Evolutionary conservation across 1,140 invertebrate genomes (phyloP).

Genomic region (Meloidogyne floridensis): DNA sequence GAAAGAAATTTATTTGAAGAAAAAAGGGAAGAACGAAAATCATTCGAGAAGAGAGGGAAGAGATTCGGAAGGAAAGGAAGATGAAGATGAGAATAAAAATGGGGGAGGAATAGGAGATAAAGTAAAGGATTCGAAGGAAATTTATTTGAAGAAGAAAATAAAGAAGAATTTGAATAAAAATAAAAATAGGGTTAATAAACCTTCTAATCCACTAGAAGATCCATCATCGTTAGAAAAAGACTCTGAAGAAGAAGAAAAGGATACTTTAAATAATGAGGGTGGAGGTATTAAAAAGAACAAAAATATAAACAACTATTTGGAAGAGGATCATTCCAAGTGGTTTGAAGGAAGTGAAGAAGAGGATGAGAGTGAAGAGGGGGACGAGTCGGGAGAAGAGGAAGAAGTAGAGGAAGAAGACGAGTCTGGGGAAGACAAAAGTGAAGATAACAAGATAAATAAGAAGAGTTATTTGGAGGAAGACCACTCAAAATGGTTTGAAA

Average conservation of each 20-base stretch:
- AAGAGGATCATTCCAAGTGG: neutral
- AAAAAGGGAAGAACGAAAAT: neutral
- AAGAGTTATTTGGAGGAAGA: neutral
- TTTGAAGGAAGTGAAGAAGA: neutral
- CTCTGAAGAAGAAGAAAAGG: neutral
- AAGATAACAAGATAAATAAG: neutral
- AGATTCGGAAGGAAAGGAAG: neutral
- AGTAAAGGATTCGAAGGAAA: neutral
- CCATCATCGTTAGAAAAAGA: neutral
- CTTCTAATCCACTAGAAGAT: neutral
- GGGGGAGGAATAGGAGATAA: neutral
- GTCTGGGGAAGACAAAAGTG: neutral
- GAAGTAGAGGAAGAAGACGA: neutral
- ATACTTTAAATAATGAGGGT: neutral
- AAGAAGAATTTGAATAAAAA: neutral
- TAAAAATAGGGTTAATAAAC: neutral
- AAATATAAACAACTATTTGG: neutral
- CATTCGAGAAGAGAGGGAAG: neutral
- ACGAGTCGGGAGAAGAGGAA: neutral
- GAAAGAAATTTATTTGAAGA: no score
- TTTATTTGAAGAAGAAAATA: neutral
- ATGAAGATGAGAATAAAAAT: neutral
- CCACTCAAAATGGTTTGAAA: constrained; percentile 4
- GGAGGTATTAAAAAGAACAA: neutral
- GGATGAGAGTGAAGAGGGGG: neutral